Evolutionary conservation across 2,113 vertebrate genomes (phyloP).

Genomic region (Girardinichthys multiradiatus): DNA sequence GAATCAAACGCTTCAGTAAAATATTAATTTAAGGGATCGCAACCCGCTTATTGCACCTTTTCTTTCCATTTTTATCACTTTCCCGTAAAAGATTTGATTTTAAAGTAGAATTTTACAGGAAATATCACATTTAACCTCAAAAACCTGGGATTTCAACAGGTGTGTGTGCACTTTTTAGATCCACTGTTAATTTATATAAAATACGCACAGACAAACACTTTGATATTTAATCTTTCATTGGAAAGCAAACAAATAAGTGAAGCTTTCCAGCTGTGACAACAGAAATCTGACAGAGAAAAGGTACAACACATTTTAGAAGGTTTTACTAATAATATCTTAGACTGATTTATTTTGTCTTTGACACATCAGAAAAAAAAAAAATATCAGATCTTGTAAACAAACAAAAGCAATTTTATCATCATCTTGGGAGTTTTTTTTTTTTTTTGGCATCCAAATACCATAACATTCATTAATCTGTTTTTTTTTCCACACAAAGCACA

Average conservation of each 20-base stretch:
- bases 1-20: too few relatives aligned
- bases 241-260: constrained; percentile 59
- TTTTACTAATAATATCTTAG: constrained; percentile 17
- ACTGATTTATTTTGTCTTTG: constrained; percentile 14
- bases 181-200: not conserved
- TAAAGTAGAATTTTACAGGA: too few relatives aligned
- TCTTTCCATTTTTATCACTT: too few relatives aligned
- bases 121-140: too few relatives aligned
- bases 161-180: not conserved
- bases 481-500: constrained; percentile 20
- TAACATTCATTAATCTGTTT: constrained; percentile 27
- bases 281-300: constrained; percentile 35
- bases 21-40: too few relatives aligned
- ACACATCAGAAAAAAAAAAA: constrained; percentile 27
- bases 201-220: constrained; percentile 30
- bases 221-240: constrained; percentile 69
- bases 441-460: constrained; percentile 50
- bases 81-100: too few relatives aligned
- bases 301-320: constrained; percentile 16
- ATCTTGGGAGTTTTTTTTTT: constrained; percentile 18
- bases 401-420: constrained; percentile 38
- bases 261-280: constrained; percentile 52
- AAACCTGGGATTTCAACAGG: too few relatives aligned
- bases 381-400: constrained; percentile 61
- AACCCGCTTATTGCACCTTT: too few relatives aligned